Percentiles rank a stretch among this genome's conserved stretches.
These are phyloP conservation scores for Phymorhynchus buccinoides DNA, from an alignment of 1,140 invertebrate species.

Conservation along the genomic window DNA sequence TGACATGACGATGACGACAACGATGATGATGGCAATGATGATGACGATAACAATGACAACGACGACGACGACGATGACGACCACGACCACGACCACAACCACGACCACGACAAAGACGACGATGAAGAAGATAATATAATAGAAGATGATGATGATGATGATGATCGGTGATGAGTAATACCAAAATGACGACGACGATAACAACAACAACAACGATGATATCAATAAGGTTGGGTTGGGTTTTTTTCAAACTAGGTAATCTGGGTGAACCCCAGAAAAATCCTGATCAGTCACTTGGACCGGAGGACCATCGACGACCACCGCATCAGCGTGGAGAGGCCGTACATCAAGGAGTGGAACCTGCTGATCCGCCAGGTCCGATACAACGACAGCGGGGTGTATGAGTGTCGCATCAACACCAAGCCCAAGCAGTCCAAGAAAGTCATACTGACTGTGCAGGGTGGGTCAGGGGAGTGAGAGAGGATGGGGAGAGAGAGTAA, in stretches of 20 bases:
- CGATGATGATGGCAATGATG: background rate
- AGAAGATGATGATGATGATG: too few species aligned
- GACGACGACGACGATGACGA: background rate
- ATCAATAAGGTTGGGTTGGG: too few species aligned
- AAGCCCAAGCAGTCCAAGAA: constrained; percentile 56
- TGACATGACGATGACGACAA: background rate
- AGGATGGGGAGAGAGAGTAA: background rate
- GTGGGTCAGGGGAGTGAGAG: constrained; percentile 37
- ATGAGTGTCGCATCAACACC: constrained; percentile 66
- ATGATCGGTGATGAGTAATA: too few species aligned
- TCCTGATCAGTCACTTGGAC: constrained; percentile 60
- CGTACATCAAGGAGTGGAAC: constrained; percentile 64
- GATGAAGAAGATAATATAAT: too few species aligned
- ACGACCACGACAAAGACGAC: background rate
- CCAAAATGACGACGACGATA: background rate
- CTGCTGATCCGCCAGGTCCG: constrained; percentile 62
- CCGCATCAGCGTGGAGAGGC: constrained; percentile 65
- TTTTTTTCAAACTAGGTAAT: too few species aligned
- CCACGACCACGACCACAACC: background rate
- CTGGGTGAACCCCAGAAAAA: constrained; percentile 66
- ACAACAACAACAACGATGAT: background rate
- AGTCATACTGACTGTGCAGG: constrained; percentile 63
- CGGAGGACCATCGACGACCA: constrained; percentile 62
- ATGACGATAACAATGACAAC: background rate
- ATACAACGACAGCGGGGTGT: constrained; percentile 60